Percentiles rank a stretch among this genome's conserved stretches.
Conservation (phyloP, 2,113 vertebrate genomes). For the Ariopsis seemanni region DNA sequence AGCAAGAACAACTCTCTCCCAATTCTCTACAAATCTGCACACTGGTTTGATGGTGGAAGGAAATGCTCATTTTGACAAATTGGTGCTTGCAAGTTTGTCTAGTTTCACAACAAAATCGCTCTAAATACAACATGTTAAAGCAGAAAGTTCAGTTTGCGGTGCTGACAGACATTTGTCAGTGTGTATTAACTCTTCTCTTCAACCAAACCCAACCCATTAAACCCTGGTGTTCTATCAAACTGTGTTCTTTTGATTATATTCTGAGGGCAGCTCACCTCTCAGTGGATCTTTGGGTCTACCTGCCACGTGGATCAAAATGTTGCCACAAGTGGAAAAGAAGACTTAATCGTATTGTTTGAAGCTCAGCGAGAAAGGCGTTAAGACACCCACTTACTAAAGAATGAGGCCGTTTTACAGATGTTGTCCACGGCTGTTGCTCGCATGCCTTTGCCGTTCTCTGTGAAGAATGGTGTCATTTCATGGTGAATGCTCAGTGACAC, state of each 20-base stretch:
- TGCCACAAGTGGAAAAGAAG: neutral
- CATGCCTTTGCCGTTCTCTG: slow-evolving; percentile 42
- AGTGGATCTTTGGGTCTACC: slow-evolving; percentile 24
- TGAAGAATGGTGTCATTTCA: slow-evolving; percentile 56
- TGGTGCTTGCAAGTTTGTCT: neutral
- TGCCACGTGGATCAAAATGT: slow-evolving; percentile 28
- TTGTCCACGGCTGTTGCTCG: slow-evolving; percentile 27
- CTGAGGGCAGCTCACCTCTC: neutral
- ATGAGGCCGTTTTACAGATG: slow-evolving; percentile 34
- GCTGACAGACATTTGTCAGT: neutral
- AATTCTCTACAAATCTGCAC: neutral
- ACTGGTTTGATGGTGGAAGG: neutral
- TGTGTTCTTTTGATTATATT: slow-evolving; percentile 20
- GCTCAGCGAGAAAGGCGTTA: slow-evolving; percentile 1
- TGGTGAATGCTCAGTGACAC: slow-evolving; percentile 44
- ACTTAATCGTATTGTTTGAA: slow-evolving; percentile 17
- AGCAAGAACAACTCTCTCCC: slow-evolving; percentile 8
- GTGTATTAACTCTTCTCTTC: neutral
- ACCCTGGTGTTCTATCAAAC: neutral
- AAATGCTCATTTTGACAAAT: slow-evolving; percentile 23
- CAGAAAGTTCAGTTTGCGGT: neutral
- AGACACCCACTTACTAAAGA: slow-evolving; percentile 32
- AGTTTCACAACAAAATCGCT: neutral
- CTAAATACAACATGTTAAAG: neutral
- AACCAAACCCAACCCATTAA: neutral